These are phyloP conservation scores for Ploceus nigricollis DNA, from an alignment of 2,113 vertebrate genomes.

Conservation along the genomic window DNA sequence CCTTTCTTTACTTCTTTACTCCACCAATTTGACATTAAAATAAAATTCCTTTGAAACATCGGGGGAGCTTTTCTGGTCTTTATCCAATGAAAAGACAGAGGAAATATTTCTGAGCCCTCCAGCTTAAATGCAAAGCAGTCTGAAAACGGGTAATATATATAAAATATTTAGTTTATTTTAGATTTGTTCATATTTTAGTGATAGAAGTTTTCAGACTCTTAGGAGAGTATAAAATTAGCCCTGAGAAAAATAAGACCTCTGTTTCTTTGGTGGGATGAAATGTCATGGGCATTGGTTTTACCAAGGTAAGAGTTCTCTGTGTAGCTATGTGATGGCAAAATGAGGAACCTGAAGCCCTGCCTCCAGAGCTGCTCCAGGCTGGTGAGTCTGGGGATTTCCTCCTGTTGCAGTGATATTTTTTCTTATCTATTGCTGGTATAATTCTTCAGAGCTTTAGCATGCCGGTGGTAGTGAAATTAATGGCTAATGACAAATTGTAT, in stretches of 20 bases:
- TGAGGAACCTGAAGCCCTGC: not conserved
- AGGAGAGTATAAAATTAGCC: not conserved
- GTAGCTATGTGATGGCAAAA: not conserved
- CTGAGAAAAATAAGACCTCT: not conserved
- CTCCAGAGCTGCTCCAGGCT: not conserved
- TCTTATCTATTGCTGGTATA: not conserved
- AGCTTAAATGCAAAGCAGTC: not conserved
- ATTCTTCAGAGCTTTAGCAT: not conserved
- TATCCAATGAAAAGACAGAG: not conserved
- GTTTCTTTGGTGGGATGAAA: not conserved
- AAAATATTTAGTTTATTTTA: not conserved
- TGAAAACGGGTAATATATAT: not conserved
- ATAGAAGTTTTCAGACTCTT: not conserved
- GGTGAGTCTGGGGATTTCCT: not conserved
- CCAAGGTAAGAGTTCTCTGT: not conserved
- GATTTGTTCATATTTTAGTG: not conserved
- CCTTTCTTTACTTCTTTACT: not conserved
- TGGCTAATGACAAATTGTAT: not conserved
- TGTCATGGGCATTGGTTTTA: not conserved
- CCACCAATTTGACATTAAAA: not conserved
- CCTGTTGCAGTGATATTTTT: not conserved
- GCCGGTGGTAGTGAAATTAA: not conserved
- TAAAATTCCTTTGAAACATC: not conserved
- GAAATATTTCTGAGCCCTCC: not conserved
- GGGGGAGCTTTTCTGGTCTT: not conserved